Conservation (phyloP, 1,140 invertebrate genomes). For the Physella acuta region DNA sequence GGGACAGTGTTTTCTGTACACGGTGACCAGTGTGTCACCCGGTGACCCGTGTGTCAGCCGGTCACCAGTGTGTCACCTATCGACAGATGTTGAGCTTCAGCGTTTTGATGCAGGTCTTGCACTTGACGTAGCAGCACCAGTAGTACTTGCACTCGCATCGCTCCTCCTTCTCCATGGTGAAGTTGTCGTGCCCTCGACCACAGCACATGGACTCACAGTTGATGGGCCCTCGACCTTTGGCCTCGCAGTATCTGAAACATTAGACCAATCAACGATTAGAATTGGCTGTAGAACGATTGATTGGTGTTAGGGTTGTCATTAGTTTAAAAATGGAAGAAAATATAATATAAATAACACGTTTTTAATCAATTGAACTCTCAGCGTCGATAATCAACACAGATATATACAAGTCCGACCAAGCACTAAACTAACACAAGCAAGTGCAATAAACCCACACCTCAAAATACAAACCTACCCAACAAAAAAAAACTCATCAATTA, state of each 20-base stretch:
- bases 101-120: slow-evolving; percentile 57
- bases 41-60: no score
- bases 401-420: no score
- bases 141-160: slow-evolving; percentile 64
- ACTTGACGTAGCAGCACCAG: slow-evolving; percentile 64
- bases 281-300: background rate
- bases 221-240: slow-evolving; percentile 39
- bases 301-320: slow-evolving; percentile 3
- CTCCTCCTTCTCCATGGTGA: slow-evolving; percentile 49
- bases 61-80: no score
- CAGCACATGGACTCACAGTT: slow-evolving; percentile 62
- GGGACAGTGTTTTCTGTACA: no score
- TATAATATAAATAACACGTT: no score
- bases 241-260: slow-evolving; percentile 45
- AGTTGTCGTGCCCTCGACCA: slow-evolving; percentile 61
- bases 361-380: no score
- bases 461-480: no score
- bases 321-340: slow-evolving; percentile 3
- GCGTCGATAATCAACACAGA: no score
- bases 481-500: no score
- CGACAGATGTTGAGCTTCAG: slow-evolving; percentile 45
- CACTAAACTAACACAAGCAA: no score
- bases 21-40: no score
- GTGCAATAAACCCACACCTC: no score
- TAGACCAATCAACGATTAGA: background rate